Percentiles rank a stretch among this genome's conserved stretches.
Evolutionary conservation across 2,797 vertebrate species (phyloP).

Genomic region (Alcedo atthis): DNA sequence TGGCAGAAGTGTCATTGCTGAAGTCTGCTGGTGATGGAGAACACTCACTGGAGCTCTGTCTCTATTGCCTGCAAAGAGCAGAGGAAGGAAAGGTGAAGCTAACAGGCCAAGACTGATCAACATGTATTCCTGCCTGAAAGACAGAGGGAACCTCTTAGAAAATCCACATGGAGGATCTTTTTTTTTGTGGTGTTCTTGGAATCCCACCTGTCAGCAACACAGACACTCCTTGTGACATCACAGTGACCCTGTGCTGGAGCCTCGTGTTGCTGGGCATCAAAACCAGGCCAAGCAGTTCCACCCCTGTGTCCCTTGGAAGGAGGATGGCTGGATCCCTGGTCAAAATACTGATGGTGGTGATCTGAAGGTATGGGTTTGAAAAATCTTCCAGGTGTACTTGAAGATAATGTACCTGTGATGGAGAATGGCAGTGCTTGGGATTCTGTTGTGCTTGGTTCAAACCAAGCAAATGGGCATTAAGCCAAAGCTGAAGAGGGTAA

Average conservation of each 20-base stretch:
- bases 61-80: not conserved
- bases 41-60: not conserved
- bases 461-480: not conserved
- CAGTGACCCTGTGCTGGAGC: not conserved
- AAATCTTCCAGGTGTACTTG: not conserved
- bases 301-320: not conserved
- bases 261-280: fast-evolving
- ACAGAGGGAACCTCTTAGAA: too few species aligned
- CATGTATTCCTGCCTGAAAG: not conserved
- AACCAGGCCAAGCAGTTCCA: not conserved
- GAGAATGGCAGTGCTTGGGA: not conserved
- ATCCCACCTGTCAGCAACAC: too few species aligned
- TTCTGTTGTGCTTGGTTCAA: not conserved
- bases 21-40: not conserved
- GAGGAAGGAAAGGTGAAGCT: not conserved
- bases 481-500: not conserved
- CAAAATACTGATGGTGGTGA: not conserved
- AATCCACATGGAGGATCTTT: too few species aligned
- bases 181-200: too few species aligned
- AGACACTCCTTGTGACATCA: not conserved
- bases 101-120: not conserved
- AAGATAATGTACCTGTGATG: not conserved
- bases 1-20: not conserved
- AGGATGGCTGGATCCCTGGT: not conserved
- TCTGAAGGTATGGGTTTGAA: not conserved